These are phyloP conservation scores for Lepilemur septentrionalis DNA, from an alignment of 2,797 vertebrate genomes.

Conservation along the genomic window DNA sequence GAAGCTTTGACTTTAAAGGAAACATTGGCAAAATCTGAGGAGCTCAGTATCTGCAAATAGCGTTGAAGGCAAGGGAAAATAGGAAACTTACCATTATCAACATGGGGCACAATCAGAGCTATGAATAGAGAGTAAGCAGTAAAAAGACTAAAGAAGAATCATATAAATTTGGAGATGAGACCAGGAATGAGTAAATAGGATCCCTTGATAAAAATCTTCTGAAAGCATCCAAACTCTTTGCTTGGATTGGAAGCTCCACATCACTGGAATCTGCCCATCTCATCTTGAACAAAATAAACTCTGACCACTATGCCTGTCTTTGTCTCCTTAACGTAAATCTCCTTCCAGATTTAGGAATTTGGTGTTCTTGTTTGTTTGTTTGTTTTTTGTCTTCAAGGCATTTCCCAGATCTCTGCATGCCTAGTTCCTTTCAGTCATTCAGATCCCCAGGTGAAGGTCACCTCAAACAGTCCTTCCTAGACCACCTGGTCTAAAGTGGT, in stretches of 20 bases:
- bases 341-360: background rate
- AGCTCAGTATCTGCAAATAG: background rate
- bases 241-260: background rate
- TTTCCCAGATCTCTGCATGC: background rate
- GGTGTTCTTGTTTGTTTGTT: background rate
- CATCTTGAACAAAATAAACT: background rate
- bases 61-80: background rate
- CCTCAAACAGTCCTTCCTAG: background rate
- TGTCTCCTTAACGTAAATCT: rapidly evolving
- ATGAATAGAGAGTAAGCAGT: background rate
- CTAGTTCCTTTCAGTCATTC: background rate
- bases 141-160: background rate
- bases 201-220: background rate
- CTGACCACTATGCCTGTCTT: background rate
- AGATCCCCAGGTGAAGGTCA: background rate
- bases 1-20: background rate
- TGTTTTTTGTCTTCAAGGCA: too few relatives aligned
- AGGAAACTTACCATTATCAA: background rate
- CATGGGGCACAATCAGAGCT: background rate
- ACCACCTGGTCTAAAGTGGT: background rate
- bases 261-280: background rate
- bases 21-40: background rate
- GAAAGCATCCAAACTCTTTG: background rate
- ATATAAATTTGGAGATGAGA: background rate
- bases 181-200: background rate